These are phyloP conservation scores for Cinclus cinclus DNA, from an alignment of 2,113 vertebrate genomes.

Conservation along the genomic window DNA sequence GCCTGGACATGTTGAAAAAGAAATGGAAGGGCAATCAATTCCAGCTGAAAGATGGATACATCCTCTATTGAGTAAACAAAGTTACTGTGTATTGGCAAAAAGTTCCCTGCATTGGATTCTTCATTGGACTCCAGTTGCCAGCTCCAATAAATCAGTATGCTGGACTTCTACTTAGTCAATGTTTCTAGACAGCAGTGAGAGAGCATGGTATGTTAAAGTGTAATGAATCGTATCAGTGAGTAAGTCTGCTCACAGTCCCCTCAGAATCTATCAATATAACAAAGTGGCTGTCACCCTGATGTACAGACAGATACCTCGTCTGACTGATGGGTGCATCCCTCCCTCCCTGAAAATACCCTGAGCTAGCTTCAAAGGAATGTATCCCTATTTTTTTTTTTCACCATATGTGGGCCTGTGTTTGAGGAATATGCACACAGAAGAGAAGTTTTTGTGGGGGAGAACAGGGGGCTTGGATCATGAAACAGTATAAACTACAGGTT, in stretches of 20 bases:
- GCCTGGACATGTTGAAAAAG: background rate
- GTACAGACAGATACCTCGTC: background rate
- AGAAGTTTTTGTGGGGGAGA: background rate
- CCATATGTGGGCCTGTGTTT: background rate
- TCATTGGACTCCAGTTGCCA: slow-evolving; percentile 1
- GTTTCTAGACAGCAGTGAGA: slow-evolving; percentile 1
- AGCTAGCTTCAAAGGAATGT: background rate
- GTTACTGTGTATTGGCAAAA: slow-evolving; percentile 53
- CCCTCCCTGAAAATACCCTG: background rate
- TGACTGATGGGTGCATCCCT: background rate
- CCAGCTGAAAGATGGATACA: slow-evolving; percentile 43
- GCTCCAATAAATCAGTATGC: slow-evolving; percentile 49
- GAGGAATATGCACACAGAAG: background rate
- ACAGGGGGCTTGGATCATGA: background rate
- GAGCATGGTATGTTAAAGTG: background rate
- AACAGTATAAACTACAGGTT: background rate
- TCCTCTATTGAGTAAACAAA: slow-evolving; percentile 46
- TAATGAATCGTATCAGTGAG: slow-evolving; percentile 53
- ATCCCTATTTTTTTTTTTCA: background rate
- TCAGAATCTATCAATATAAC: slow-evolving; percentile 29
- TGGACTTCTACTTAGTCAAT: slow-evolving; percentile 8
- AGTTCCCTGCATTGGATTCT: slow-evolving; percentile 40
- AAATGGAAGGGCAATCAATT: background rate
- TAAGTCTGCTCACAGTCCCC: background rate
- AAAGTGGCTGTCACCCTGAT: slow-evolving; percentile 8